A percentile compares a stretch with the other conserved stretches of the same genome.
These are phyloP conservation scores for Amorpha juglandis DNA, from an alignment of 2,888 invertebrate species.

Conservation along the genomic window DNA sequence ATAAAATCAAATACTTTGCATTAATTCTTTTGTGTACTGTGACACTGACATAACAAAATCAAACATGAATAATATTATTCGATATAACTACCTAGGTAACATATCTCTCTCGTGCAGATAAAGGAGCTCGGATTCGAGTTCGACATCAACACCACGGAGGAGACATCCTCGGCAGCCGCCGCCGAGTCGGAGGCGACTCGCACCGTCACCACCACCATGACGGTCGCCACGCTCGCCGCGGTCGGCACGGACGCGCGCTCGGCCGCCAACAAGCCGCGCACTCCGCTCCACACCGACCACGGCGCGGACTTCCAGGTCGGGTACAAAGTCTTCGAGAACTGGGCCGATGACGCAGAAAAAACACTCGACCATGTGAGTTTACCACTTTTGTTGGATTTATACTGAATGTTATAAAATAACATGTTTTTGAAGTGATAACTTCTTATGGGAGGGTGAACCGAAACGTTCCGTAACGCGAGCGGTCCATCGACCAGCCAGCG, in stretches of 20 bases:
- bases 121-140: conserved; percentile 85
- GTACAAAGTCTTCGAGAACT: conserved; percentile 75
- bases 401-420: too few relatives aligned
- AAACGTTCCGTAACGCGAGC: too few relatives aligned
- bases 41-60: too few relatives aligned
- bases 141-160: conserved; percentile 56
- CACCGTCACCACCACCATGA: conserved; percentile 28
- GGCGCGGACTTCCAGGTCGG: conserved; percentile 78
- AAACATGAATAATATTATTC: conserved; percentile 2
- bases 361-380: conserved; percentile 53
- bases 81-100: neutral
- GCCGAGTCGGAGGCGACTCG: conserved; percentile 49
- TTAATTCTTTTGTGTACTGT: too few relatives aligned
- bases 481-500: too few relatives aligned
- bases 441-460: too few relatives aligned
- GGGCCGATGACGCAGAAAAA: conserved; percentile 68
- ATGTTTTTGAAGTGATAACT: too few relatives aligned
- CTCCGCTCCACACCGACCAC: conserved; percentile 42
- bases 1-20: too few relatives aligned
- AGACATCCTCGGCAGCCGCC: conserved; percentile 48
- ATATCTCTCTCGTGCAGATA: conserved; percentile 67
- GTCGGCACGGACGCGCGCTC: conserved; percentile 28
- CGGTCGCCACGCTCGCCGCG: conserved; percentile 6
- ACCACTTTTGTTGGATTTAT: too few relatives aligned
- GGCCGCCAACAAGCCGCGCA: conserved; percentile 67